phyloP scores from a whole-genome alignment of 2,797 vertebrate species.

The Platalea minor region DNA sequence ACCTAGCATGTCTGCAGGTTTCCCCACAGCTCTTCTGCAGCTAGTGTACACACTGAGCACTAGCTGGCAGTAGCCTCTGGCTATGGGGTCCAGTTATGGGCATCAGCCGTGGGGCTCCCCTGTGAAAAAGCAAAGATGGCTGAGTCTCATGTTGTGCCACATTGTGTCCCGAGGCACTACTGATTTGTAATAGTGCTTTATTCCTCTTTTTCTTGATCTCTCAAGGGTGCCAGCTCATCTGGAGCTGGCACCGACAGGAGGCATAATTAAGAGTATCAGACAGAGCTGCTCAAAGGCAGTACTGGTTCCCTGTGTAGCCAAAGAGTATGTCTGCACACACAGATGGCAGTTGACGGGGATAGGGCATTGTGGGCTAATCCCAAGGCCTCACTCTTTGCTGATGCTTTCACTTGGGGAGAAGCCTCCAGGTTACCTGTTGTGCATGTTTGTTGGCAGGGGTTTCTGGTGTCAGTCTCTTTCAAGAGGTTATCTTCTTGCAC shows the following conservation, averaged over 20 bases:
- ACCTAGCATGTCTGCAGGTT: not conserved
- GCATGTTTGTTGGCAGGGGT: not conserved
- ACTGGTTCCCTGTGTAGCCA: not conserved
- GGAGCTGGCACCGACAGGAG: not conserved
- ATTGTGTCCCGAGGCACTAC: not conserved
- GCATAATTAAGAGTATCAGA: not conserved
- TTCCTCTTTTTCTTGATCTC: not conserved
- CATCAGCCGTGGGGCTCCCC: not conserved
- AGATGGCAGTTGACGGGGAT: not conserved
- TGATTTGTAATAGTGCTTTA: not conserved
- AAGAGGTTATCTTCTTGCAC: not conserved
- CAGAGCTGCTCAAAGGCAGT: not conserved
- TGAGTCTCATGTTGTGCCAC: not conserved
- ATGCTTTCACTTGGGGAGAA: not conserved
- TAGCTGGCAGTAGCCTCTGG: not conserved
- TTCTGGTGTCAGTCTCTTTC: not conserved
- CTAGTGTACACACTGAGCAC: accelerated
- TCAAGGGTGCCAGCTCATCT: not conserved
- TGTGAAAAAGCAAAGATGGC: not conserved
- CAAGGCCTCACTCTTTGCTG: not conserved
- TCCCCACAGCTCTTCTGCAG: not conserved
- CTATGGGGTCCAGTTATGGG: not conserved
- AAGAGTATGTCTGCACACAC: not conserved
- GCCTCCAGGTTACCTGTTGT: not conserved
- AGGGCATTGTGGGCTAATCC: accelerated